These are phyloP conservation scores for Dinomys branickii DNA, from an alignment of 2,113 vertebrate genomes.

Conservation along the genomic window DNA sequence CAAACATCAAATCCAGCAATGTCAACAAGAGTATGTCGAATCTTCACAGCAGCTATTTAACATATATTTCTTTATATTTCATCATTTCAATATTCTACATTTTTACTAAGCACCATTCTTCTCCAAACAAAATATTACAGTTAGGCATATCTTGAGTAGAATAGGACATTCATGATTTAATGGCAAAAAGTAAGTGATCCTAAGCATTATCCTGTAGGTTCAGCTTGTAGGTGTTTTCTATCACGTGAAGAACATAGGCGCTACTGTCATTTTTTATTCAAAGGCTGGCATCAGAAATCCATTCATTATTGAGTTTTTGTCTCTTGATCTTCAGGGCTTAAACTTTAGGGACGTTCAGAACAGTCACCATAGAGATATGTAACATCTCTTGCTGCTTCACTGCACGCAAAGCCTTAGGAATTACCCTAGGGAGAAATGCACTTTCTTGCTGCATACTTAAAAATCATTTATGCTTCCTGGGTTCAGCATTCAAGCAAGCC, in stretches of 20 bases:
- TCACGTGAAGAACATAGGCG: background rate
- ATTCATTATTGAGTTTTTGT: conserved; percentile 77
- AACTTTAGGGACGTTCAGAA: conserved; percentile 70
- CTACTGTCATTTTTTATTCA: conserved; percentile 52
- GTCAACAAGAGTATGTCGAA: background rate
- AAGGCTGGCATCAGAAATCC: conserved; percentile 65
- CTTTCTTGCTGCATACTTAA: conserved; percentile 70
- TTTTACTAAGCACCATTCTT: background rate
- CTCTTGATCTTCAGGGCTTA: conserved; percentile 76
- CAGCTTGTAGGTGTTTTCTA: background rate
- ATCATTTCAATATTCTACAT: background rate
- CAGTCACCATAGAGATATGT: conserved; percentile 70
- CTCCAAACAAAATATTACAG: background rate
- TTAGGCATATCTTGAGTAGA: background rate
- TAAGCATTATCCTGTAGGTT: background rate
- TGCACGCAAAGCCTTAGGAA: conserved; percentile 73
- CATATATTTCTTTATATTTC: background rate
- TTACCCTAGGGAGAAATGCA: conserved; percentile 56
- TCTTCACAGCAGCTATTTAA: background rate
- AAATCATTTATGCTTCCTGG: conserved; percentile 76
- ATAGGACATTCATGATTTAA: background rate
- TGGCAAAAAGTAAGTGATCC: background rate
- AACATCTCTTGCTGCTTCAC: conserved; percentile 74
- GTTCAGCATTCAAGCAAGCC: conserved; percentile 47
- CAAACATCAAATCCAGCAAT: background rate